phyloP scores from a whole-genome alignment of 2,797 vertebrate species.

The Oreochromis mossambicus region DNA sequence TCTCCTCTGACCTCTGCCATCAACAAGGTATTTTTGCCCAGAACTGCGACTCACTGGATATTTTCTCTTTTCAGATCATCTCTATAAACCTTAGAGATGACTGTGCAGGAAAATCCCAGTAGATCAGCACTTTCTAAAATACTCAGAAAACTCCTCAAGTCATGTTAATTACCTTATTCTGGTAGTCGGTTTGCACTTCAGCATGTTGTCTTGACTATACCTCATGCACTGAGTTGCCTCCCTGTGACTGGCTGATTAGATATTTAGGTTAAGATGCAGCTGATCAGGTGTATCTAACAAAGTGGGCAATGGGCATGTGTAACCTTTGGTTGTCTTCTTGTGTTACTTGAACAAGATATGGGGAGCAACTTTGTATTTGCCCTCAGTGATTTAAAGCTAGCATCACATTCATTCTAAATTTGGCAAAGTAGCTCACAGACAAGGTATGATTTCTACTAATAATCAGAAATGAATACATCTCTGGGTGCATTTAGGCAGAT shows the following conservation, averaged over 20 bases:
- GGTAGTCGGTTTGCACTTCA: not conserved
- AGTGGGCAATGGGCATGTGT: not conserved
- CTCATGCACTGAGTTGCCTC: not conserved
- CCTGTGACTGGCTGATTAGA: not conserved
- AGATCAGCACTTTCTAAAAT: not conserved
- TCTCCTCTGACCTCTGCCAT: accelerated
- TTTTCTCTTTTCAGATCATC: not conserved
- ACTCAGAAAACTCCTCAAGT: not conserved
- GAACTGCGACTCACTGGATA: not conserved
- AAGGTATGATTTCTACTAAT: not conserved
- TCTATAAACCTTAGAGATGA: not conserved
- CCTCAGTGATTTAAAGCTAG: not conserved
- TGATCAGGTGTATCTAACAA: not conserved
- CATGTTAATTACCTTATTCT: not conserved
- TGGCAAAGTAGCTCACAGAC: not conserved
- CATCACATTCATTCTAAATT: not conserved
- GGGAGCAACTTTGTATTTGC: not conserved
- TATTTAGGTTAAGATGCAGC: not conserved
- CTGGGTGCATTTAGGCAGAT: not conserved
- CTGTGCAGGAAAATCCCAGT: not conserved
- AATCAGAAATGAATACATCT: not conserved
- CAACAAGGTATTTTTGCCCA: not conserved
- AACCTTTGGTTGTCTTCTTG: not conserved
- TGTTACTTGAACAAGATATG: not conserved
- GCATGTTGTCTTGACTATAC: not conserved